Conservation (phyloP, 2,888 invertebrate genomes). For the Nyleta sp. region DNA sequence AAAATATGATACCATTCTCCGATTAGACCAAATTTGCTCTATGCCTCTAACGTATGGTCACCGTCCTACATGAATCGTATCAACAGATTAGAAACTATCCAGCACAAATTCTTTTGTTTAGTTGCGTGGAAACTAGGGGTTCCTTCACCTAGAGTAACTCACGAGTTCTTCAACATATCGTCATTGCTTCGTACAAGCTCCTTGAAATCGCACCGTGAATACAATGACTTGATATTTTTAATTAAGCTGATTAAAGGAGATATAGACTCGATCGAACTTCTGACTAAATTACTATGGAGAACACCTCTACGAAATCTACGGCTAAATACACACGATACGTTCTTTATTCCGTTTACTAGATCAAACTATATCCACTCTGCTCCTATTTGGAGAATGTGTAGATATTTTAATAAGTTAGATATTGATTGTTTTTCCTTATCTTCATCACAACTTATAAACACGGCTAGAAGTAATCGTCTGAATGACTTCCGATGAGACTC, state of each 20-base stretch:
- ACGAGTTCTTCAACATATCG: background rate
- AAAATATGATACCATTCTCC: background rate
- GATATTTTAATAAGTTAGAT: too few species aligned
- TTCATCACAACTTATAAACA: too few species aligned
- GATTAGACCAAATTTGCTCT: background rate
- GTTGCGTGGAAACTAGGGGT: background rate
- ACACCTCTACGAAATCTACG: background rate
- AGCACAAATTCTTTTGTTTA: background rate
- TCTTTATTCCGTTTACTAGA: background rate
- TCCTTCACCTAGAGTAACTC: slow-evolving; percentile 5
- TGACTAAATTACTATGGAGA: slow-evolving; percentile 1
- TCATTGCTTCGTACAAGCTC: background rate
- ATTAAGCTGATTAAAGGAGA: background rate
- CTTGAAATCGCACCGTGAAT: background rate
- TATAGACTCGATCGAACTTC: background rate
- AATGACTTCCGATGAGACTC: too few species aligned
- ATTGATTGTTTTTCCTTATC: too few species aligned
- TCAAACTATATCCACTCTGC: background rate
- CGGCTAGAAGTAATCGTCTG: too few species aligned
- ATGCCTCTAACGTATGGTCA: slow-evolving; percentile 1
- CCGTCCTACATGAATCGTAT: background rate
- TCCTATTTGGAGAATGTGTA: too few species aligned
- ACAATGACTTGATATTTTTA: background rate
- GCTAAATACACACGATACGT: background rate
- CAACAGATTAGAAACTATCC: background rate